Evolutionary conservation across 2,888 invertebrate species (phyloP).

Genomic region (Orthonychiurus folsomi): DNA sequence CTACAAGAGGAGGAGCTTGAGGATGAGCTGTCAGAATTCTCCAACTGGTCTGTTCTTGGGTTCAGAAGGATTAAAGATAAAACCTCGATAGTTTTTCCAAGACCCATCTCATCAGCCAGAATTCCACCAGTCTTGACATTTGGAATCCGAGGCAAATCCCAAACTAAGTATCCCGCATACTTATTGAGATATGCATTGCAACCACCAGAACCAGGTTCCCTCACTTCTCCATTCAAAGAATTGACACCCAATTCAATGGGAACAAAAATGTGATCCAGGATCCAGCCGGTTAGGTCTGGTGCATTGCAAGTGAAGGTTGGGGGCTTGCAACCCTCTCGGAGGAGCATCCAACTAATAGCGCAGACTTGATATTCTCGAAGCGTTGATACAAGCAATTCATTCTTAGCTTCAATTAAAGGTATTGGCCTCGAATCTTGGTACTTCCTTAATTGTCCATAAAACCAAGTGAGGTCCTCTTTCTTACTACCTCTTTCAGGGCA

Average conservation of each 20-base stretch:
- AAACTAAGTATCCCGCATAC: not conserved
- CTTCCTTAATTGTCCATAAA: not conserved
- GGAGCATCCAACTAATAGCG: not conserved
- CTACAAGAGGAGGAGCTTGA: not conserved
- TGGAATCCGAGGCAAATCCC: not conserved
- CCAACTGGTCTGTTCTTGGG: slow-evolving; percentile 41
- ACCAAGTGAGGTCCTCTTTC: not conserved
- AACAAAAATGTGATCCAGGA: not conserved
- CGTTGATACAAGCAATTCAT: not conserved
- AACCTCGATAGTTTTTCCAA: slow-evolving; percentile 71
- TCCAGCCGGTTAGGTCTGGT: not conserved
- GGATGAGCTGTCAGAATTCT: not conserved
- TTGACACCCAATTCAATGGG: not conserved
- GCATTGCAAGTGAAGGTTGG: no score
- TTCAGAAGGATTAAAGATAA: slow-evolving; percentile 57
- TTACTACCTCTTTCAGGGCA: no score
- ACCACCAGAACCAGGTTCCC: no score
- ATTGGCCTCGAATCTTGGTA: not conserved
- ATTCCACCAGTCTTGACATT: not conserved
- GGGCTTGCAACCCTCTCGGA: not conserved
- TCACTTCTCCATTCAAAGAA: no score
- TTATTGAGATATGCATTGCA: not conserved
- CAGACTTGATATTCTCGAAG: not conserved
- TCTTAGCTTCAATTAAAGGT: not conserved
- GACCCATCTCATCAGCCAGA: slow-evolving; percentile 20